Evolutionary conservation across 2,797 vertebrate genomes (phyloP).

Genomic region (Macrochelys suwanniensis): DNA sequence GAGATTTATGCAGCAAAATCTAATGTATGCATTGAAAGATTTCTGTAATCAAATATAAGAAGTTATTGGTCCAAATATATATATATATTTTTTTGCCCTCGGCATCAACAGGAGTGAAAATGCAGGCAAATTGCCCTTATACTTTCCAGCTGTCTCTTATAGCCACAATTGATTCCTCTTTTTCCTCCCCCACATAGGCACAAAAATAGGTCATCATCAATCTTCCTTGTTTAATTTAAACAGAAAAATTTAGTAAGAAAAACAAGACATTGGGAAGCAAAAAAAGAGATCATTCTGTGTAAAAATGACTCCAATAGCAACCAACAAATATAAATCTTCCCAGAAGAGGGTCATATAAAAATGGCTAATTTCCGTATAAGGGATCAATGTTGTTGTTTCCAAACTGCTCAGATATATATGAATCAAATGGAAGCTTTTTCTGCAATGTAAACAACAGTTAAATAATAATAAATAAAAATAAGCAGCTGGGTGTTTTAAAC

Average conservation of each 20-base stretch:
- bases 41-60: conserved; percentile 6
- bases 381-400: not conserved
- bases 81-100: not conserved
- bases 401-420: not conserved
- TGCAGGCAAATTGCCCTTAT: not conserved
- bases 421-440: not conserved
- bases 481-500: not conserved
- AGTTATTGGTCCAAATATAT: not conserved
- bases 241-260: conserved; percentile 43
- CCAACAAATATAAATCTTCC: not conserved
- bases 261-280: not conserved
- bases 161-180: not conserved
- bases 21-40: not conserved
- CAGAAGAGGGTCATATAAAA: not conserved
- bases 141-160: not conserved
- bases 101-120: not conserved
- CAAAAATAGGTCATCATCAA: not conserved
- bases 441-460: not conserved
- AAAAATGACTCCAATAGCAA: not conserved
- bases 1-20: conserved; percentile 31
- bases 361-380: not conserved
- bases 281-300: not conserved
- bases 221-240: conserved; percentile 45
- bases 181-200: not conserved
- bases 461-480: not conserved